Evolutionary conservation across 2,113 vertebrate species (phyloP), one percentile per base, ranked within the genome.

Genomic region (Megaceryle torquata): DNA sequence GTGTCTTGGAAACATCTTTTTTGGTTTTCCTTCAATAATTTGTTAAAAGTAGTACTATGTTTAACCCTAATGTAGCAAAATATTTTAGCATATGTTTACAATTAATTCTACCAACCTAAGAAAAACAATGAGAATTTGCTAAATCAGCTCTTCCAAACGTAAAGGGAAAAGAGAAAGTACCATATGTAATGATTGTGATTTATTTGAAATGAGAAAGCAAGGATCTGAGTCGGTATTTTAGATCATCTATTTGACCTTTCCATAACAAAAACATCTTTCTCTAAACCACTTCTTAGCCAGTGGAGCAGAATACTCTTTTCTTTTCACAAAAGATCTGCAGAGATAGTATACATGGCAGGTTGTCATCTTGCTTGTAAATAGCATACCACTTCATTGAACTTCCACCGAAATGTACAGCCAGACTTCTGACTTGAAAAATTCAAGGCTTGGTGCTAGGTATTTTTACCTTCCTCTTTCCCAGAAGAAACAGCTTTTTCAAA

Each of bases 21-120:
- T 72, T 77, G 22, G 9, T 89, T 94, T 91, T 70, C 28, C 46
- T 91, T 88, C 71, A 75, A 51, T 77, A 83, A 44, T 80, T 95
- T 89, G 43, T 57, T 79, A 12, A 72, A 94, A 82, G 21, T 87
- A 69, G 64, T 79, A 60, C n/a, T 33, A 33, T 54, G 41, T 82
- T 94, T 92, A 95, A 89, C 31, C 21, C 39, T 80, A 86, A 69
- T 37, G 21, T 37, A 88, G n/a, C 37, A 91, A 93, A 91, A 79
- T 65, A 54, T 72, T 80, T 76, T 28, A 69, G 13, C 31, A 59
- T 69, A 41, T 68, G 31, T 13, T 92, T 93, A 44, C 84, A 95
- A 89, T 64, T 72, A 79, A 56, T 77, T 68, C 35, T 80, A 65
- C 24, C 35, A 86, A 74, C 24, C 33, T 48, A 53, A 68, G 54